Evolutionary conservation across 2,888 invertebrate species (phyloP).

Genomic region (Chirona hameri): DNA sequence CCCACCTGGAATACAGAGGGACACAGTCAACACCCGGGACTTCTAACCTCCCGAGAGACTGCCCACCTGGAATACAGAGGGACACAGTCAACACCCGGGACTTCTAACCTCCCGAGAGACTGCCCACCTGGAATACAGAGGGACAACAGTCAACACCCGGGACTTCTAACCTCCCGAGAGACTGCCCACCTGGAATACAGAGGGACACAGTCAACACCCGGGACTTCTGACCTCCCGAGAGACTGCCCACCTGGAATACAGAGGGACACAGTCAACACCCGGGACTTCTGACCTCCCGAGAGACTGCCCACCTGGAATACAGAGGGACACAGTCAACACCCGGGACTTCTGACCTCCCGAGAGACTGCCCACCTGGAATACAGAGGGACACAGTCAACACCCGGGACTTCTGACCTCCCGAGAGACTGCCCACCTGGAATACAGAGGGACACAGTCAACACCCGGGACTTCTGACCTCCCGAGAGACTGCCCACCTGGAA

Average conservation of each 20-base stretch:
- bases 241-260: conserved; percentile 80
- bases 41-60: conserved; percentile 64
- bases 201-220: conserved; percentile 92
- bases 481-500: conserved; percentile 90
- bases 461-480: conserved; percentile 97
- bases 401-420: conserved; percentile 46
- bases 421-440: conserved; percentile 84
- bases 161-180: conserved; percentile 57
- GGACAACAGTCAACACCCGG: conserved; percentile 60
- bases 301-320: conserved; percentile 84
- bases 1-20: conserved; percentile 86
- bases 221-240: conserved; percentile 98
- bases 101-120: conserved; percentile 97
- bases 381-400: conserved; percentile 68
- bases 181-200: conserved; percentile 85
- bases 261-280: conserved; percentile 68
- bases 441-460: conserved; percentile 93
- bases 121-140: conserved; percentile 84
- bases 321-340: conserved; percentile 93
- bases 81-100: conserved; percentile 92
- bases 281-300: conserved; percentile 52
- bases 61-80: conserved; percentile 85
- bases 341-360: conserved; percentile 99
- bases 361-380: conserved; percentile 85
- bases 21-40: conserved; percentile 55